phyloP scores from a whole-genome alignment of 2,888 invertebrate species.

The Aphodius granarius region DNA sequence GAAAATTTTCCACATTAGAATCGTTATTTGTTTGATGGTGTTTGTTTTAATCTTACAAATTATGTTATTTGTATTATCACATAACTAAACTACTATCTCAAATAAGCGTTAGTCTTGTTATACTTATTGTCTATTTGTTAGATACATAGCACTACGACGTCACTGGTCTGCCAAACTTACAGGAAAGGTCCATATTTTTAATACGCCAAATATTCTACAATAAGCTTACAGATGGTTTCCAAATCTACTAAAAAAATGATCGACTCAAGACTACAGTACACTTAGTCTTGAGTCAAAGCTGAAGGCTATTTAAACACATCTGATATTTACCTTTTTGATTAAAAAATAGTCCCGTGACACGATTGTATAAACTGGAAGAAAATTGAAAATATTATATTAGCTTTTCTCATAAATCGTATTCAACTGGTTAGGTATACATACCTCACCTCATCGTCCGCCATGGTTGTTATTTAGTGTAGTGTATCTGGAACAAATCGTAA shows the following conservation, averaged over 20 bases:
- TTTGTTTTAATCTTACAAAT: not conserved
- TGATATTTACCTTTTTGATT: constrained; percentile 29
- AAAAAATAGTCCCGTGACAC: not conserved
- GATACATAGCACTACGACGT: constrained; percentile 3
- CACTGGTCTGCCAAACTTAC: constrained; percentile 21
- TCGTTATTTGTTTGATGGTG: constrained; percentile 3
- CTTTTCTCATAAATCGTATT: not conserved
- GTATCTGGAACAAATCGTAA: constrained; percentile 58
- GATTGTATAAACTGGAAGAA: not conserved
- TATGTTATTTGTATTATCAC: not conserved
- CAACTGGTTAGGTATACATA: constrained; percentile 58
- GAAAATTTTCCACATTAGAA: constrained; percentile 52
- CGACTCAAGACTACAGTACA: not conserved
- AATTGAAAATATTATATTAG: not conserved
- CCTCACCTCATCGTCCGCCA: constrained; percentile 96
- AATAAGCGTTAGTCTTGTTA: not conserved
- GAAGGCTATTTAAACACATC: constrained; percentile 17
- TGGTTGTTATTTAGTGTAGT: constrained; percentile 64
- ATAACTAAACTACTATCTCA: not conserved
- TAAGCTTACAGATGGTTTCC: constrained; percentile 12
- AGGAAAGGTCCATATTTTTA: constrained; percentile 18
- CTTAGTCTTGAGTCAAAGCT: not conserved
- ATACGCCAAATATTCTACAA: constrained; percentile 22
- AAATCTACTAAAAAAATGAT: constrained; percentile 21
- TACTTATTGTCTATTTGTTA: not conserved